Percentiles rank a stretch among this genome's conserved stretches.
phyloP scores from a whole-genome alignment of 2,888 invertebrate species.

The Lasioglossum lativentre region DNA sequence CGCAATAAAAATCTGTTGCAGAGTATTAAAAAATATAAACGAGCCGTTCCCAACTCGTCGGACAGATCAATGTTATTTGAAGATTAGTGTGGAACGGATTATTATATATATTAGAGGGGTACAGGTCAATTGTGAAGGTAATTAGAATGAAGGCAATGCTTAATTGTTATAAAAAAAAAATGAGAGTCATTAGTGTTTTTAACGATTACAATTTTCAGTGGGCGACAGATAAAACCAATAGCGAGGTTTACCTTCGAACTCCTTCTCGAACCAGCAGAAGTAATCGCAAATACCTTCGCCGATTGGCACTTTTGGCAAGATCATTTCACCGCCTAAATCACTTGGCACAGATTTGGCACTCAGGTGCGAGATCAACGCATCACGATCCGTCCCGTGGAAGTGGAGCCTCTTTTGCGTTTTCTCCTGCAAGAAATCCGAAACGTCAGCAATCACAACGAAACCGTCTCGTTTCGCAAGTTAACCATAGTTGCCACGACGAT shows the following conservation, averaged over 20 bases:
- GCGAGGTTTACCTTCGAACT: constrained; percentile 84
- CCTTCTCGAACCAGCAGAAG: constrained; percentile 88
- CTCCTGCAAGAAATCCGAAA: constrained; percentile 85
- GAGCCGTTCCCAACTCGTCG: background rate
- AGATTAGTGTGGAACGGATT: background rate
- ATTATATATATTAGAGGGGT: background rate
- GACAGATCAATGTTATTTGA: background rate
- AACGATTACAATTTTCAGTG: background rate
- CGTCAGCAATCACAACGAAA: background rate
- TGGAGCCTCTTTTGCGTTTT: constrained; percentile 91
- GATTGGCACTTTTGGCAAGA: constrained; percentile 87
- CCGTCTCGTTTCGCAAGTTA: background rate
- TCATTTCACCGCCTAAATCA: constrained; percentile 89
- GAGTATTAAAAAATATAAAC: background rate
- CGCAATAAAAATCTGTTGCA: background rate
- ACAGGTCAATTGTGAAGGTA: background rate
- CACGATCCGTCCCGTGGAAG: constrained; percentile 90
- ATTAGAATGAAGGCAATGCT: background rate
- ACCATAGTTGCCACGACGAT: background rate
- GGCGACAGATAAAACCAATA: background rate
- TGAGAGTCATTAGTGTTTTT: background rate
- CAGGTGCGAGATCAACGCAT: constrained; percentile 87
- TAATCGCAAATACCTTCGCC: constrained; percentile 89
- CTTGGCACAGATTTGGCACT: constrained; percentile 87
- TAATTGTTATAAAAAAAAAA: background rate